A percentile compares a stretch with the other conserved stretches of the same genome.
phyloP scores from a whole-genome alignment of 2,797 vertebrate genomes.

The Helarctos malayanus region DNA sequence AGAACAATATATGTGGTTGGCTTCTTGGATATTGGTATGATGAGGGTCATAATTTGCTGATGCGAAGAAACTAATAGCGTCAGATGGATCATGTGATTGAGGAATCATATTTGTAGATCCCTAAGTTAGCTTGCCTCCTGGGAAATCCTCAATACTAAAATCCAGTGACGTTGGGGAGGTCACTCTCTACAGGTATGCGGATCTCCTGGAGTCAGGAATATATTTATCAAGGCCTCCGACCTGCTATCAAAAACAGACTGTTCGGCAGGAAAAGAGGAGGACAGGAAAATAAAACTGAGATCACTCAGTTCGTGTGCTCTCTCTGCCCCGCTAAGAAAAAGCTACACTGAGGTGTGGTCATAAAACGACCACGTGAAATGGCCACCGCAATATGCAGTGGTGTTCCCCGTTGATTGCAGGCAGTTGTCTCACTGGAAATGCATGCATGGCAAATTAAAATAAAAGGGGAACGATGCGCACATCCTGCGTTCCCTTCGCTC shows the following conservation, averaged over 20 bases:
- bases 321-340: neutral
- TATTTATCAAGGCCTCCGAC: neutral
- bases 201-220: neutral
- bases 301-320: neutral
- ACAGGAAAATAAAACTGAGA: neutral
- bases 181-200: neutral
- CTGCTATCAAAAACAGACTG: neutral
- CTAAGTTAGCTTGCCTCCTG: neutral
- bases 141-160: neutral
- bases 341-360: neutral
- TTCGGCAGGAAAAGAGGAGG: constrained; percentile 29
- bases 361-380: neutral
- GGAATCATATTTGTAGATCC: neutral
- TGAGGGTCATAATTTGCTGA: neutral
- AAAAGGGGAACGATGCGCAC: constrained; percentile 40
- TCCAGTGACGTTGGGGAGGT: neutral
- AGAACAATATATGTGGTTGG: neutral
- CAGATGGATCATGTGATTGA: neutral
- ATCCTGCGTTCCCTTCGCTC: neutral
- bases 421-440: neutral
- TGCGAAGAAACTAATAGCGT: neutral
- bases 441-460: constrained; percentile 40
- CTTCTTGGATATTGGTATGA: constrained; percentile 30
- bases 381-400: neutral
- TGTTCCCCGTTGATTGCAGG: neutral